Conservation (phyloP, 1,140 invertebrate genomes). For the Halesus radiatus region DNA sequence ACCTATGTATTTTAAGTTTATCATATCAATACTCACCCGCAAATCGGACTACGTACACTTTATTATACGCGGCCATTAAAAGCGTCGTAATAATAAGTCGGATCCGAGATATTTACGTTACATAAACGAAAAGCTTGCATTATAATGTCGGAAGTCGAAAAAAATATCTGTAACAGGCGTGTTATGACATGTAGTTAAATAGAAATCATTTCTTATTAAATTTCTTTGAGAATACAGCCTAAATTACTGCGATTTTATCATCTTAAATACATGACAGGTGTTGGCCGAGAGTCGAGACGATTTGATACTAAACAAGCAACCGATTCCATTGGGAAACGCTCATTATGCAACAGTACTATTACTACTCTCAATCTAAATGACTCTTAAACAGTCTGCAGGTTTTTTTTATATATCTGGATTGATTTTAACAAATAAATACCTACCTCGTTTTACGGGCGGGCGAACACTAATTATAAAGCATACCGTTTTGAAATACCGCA, state of each 20-base stretch:
- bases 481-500: too few relatives aligned
- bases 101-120: slow-evolving; percentile 23
- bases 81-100: background rate
- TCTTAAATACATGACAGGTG: background rate
- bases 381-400: too few relatives aligned
- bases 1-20: slow-evolving; percentile 19
- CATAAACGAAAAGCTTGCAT: slow-evolving; percentile 22
- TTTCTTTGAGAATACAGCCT: slow-evolving; percentile 1
- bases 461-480: too few relatives aligned
- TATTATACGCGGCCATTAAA: background rate
- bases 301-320: slow-evolving; percentile 5
- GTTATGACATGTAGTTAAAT: slow-evolving; percentile 27
- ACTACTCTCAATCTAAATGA: too few relatives aligned
- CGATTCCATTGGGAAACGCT: background rate
- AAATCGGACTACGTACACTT: background rate
- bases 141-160: slow-evolving; percentile 15
- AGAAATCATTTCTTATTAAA: slow-evolving; percentile 22
- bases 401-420: too few relatives aligned
- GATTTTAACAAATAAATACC: too few relatives aligned
- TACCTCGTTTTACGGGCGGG: too few relatives aligned
- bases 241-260: background rate
- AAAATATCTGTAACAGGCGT: slow-evolving; percentile 27
- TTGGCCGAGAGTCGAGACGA: background rate
- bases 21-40: slow-evolving; percentile 1
- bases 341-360: background rate